These are phyloP conservation scores for Pelecanus crispus DNA, from an alignment of 2,113 vertebrate species.

Conservation along the genomic window DNA sequence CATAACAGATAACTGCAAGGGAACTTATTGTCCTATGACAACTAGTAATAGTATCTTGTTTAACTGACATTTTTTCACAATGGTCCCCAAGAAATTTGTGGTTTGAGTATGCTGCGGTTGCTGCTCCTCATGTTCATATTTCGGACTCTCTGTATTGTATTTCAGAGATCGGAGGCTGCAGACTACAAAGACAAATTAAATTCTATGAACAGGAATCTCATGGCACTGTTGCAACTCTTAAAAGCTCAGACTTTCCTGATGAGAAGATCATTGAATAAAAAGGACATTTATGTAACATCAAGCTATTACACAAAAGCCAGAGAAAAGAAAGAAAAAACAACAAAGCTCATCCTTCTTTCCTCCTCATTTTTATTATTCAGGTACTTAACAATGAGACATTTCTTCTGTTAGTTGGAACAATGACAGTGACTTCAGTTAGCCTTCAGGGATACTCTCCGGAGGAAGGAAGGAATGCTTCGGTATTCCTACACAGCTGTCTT, in stretches of 20 bases:
- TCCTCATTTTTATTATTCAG: not conserved
- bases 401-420: not conserved
- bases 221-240: not conserved
- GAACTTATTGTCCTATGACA: not conserved
- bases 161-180: not conserved
- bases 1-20: not conserved
- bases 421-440: not conserved
- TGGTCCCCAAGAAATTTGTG: not conserved
- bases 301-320: not conserved
- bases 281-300: not conserved
- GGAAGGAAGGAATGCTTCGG: not conserved
- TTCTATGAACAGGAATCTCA: not conserved
- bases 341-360: not conserved
- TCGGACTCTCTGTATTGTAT: not conserved
- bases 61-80: not conserved
- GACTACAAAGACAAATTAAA: not conserved
- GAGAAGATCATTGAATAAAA: not conserved
- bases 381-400: not conserved
- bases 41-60: not conserved
- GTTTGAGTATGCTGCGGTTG: not conserved
- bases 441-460: not conserved
- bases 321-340: not conserved
- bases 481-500: not conserved
- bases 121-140: not conserved
- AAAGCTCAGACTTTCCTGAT: not conserved